These are phyloP conservation scores for Cephus runcator DNA, from an alignment of 2,888 invertebrate genomes.

Conservation along the genomic window DNA sequence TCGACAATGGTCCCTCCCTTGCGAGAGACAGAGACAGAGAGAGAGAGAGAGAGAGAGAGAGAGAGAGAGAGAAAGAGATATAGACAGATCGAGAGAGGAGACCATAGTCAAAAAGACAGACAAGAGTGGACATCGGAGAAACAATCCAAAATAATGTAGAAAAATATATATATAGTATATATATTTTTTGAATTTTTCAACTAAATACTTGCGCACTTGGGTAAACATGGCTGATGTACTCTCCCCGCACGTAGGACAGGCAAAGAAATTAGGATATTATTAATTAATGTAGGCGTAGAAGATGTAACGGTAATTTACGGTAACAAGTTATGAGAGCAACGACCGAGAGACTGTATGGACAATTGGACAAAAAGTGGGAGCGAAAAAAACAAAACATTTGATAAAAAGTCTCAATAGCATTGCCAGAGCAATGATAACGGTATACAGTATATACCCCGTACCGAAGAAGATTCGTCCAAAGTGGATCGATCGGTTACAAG, in stretches of 20 bases:
- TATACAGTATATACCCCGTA: too few relatives aligned
- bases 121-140: too few relatives aligned
- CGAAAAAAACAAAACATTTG: constrained; percentile 10
- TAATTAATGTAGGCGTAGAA: constrained; percentile 5
- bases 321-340: not conserved
- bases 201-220: too few relatives aligned
- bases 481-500: too few relatives aligned
- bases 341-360: not conserved
- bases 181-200: too few relatives aligned
- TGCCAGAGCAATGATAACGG: too few relatives aligned
- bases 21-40: not conserved
- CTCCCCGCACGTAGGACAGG: constrained; percentile 62
- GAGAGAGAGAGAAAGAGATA: not conserved
- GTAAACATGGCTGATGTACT: constrained; percentile 32
- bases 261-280: constrained; percentile 28
- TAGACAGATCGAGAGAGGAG: not conserved
- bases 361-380: constrained; percentile 12
- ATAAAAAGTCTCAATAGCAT: constrained; percentile 16
- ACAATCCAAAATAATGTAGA: too few relatives aligned
- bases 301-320: not conserved
- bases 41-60: not conserved
- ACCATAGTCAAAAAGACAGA: not conserved
- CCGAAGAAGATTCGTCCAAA: too few relatives aligned
- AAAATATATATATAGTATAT: too few relatives aligned
- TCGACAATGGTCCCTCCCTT: not conserved